Evolutionary conservation across 2,888 invertebrate species (phyloP), one percentile per base, ranked within the genome.

Genomic region (Thecocarcelia acutangulata): DNA sequence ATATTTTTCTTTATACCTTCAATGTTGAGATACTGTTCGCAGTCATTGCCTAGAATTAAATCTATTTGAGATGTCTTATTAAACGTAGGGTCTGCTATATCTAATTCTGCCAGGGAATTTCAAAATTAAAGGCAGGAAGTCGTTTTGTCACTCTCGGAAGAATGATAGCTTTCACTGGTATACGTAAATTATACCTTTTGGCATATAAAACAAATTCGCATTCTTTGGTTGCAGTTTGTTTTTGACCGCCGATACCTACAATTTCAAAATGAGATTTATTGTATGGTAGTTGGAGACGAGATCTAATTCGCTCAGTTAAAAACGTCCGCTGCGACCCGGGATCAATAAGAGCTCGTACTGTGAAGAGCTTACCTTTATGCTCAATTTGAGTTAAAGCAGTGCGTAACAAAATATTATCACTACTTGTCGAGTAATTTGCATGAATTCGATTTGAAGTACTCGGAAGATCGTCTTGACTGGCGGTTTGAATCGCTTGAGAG

Each of bases 361-460:
- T 52, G 17, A 54, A 54, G 3, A 3, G 54, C 15, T 54, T 28
- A 15, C 33, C 54, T 11, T 2, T 54, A 6, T 15, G 33, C 13
- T 56, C 56, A 15, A 56, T 56, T n/a, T 56, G 52, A 13, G 28
- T 17, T n/a, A n/a, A n/a, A n/a, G n/a, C n/a, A n/a, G n/a, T n/a
- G n/a, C n/a, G n/a, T n/a, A n/a, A n/a, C n/a, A 17, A 11, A 17
- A 33, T 13, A 15, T 17, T 33, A 9, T 37, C 12, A 3, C 17
- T 37, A 15, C 17, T 56, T 9, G 37, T 17, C 13, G 37, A 15
- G 4, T 6, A 33, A 15, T 37, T 9, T 12, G 15, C 56, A n/a
- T n/a, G n/a, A n/a, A n/a, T n/a, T n/a, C n/a, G n/a, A n/a, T n/a
- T n/a, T n/a, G n/a, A n/a, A n/a, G 9, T 33, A 15, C 3, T 17